These are phyloP conservation scores for Morpho deidamia DNA, from an alignment of 2,888 invertebrate genomes.

Conservation along the genomic window DNA sequence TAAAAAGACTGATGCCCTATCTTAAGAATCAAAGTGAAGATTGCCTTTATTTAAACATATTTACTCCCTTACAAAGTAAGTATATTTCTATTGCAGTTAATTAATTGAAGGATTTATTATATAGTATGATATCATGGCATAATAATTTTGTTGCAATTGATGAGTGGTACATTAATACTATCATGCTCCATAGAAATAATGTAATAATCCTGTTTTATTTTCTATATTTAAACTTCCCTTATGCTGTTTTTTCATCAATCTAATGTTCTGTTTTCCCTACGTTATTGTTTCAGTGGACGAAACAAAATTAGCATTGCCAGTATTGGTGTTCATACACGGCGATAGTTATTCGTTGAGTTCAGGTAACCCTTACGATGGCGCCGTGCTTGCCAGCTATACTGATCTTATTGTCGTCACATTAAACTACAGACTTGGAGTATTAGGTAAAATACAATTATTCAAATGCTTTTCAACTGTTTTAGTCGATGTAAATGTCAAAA, in stretches of 20 bases:
- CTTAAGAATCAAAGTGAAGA: conserved; percentile 97
- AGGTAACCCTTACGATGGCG: conserved; percentile 97
- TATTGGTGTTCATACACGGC: conserved; percentile 90
- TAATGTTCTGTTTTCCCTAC: too few relatives aligned
- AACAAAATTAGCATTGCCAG: conserved; percentile 80
- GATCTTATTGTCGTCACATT: conserved; percentile 96
- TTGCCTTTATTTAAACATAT: conserved; percentile 98
- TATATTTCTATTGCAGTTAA: conserved; percentile 22
- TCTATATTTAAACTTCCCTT: not conserved
- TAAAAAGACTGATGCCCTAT: conserved; percentile 92
- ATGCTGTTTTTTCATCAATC: not conserved
- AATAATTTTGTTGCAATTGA: not conserved
- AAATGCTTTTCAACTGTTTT: too few relatives aligned
- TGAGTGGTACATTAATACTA: not conserved
- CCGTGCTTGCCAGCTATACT: conserved; percentile 93
- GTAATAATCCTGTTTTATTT: not conserved
- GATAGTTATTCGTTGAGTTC: conserved; percentile 96
- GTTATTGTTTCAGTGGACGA: conserved; percentile 72
- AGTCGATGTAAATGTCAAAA: too few relatives aligned
- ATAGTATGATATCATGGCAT: too few relatives aligned
- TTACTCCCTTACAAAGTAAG: conserved; percentile 96
- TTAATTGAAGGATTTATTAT: not conserved
- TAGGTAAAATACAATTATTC: conserved; percentile 76
- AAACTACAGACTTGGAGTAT: conserved; percentile 95
- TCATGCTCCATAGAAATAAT: not conserved